Conservation (phyloP, 2,888 invertebrate genomes). For the Zootermopsis nevadensis region DNA sequence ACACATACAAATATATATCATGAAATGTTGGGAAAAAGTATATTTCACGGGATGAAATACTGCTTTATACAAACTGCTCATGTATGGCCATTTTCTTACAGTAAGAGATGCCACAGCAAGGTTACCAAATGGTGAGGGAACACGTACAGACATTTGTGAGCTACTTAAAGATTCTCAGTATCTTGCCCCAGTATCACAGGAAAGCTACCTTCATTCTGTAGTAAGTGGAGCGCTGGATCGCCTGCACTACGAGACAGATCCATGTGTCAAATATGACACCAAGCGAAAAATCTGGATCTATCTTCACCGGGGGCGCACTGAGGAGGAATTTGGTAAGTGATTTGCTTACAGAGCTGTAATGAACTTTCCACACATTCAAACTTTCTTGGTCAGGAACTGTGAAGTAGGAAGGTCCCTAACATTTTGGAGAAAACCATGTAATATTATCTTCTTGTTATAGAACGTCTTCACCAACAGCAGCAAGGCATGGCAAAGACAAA, state of each 20-base stretch:
- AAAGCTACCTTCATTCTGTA: constrained; percentile 80
- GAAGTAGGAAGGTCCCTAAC: no score
- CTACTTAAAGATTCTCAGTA: constrained; percentile 83
- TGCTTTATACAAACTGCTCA: no score
- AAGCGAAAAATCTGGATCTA: constrained; percentile 96
- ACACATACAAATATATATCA: no score
- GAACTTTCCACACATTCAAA: no score
- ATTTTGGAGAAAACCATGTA: no score
- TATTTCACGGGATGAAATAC: no score
- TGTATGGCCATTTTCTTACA: constrained; percentile 47
- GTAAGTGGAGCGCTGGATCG: constrained; percentile 92
- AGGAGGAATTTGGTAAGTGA: constrained; percentile 73
- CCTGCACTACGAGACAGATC: constrained; percentile 90
- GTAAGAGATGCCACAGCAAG: constrained; percentile 95
- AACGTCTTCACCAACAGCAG: constrained; percentile 75
- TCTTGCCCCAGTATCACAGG: constrained; percentile 66
- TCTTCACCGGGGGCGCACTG: constrained; percentile 78
- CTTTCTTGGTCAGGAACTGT: no score
- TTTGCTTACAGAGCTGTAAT: no score
- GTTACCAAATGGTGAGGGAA: constrained; percentile 94
- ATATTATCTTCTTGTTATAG: constrained; percentile 58
- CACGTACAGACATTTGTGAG: constrained; percentile 90
- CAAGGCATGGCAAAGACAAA: constrained; percentile 70
- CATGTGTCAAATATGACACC: constrained; percentile 93
- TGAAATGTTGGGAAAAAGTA: no score